Evolutionary conservation across 2,113 vertebrate genomes (phyloP), one percentile per base, ranked within the genome.

Genomic region (Heteronetta atricapilla): DNA sequence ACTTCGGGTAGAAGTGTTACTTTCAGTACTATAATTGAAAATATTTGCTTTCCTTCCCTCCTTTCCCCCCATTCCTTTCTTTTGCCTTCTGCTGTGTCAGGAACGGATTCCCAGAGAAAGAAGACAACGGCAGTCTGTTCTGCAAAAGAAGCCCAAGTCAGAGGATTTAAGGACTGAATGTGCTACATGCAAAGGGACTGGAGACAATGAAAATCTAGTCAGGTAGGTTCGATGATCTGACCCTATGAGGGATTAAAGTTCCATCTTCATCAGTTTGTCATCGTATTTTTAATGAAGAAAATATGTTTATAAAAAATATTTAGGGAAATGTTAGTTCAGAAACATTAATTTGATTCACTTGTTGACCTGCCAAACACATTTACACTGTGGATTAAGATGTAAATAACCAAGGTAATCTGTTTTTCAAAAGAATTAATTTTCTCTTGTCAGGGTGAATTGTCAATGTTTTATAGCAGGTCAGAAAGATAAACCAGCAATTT

Each of bases 181-280:
- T 96, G 98, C 98, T 74, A 98, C 98, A 68, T 99, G 99, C 98
- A 99, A 99, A 96, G 99, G 99, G 58, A 99, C 98, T 13, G 99
- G 99, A 33, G 99, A 99, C 98, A 99, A 99, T 90, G 99, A 99
- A 95, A 99, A 99, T 98, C 98, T 99, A 58, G 99, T 99, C 96
- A 99, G 99, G 99, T 99, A 98, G 93, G 97, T 97, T 81, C 82
- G 38, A 74, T 89, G 42, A 31, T 90, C 73, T 94, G 93, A 93
- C 92, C 88, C 90, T 97, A 85, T 56, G 82, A 96, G 93, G 96
- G 95, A 96, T 98, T 98, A 85, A 98, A 96, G 36, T 98, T 98
- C 94, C 94, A 68, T 97, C 87, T 98, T 98, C 97, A 97, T 98
- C 96, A 96, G 94, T 97, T 96, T 63, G 56, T 97, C 76, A 96